These are phyloP conservation scores for Tetanocera ferruginea DNA, from an alignment of 2,888 invertebrate genomes.

Conservation along the genomic window DNA sequence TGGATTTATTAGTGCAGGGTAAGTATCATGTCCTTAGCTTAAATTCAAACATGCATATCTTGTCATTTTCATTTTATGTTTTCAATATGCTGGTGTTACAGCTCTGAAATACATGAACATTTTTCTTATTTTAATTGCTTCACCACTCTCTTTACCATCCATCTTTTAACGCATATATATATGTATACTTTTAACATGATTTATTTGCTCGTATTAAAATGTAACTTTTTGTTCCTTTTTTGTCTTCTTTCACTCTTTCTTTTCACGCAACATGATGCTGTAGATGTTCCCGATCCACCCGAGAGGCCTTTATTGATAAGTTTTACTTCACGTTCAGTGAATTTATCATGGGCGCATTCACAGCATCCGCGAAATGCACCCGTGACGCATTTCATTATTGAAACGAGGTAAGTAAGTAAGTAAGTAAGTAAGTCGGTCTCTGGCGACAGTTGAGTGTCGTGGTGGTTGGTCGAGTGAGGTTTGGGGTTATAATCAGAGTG, in stretches of 20 bases:
- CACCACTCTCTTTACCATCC: neutral
- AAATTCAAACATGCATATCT: neutral
- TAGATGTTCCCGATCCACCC: slow-evolving; percentile 80
- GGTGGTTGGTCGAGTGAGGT: neutral
- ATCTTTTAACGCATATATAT: neutral
- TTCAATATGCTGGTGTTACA: too few relatives aligned
- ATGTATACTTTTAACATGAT: slow-evolving; percentile 47
- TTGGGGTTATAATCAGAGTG: too few relatives aligned
- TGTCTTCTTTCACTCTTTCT: neutral
- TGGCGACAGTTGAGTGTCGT: neutral
- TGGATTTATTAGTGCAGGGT: slow-evolving; percentile 79
- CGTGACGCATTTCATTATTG: slow-evolving; percentile 80
- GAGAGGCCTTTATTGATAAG: slow-evolving; percentile 79
- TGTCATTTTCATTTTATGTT: too few relatives aligned
- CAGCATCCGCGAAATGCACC: slow-evolving; percentile 78
- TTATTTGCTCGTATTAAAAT: slow-evolving; percentile 41
- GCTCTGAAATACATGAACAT: neutral
- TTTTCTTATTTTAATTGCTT: neutral
- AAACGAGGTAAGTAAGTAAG: slow-evolving; percentile 76
- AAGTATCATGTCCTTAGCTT: slow-evolving; percentile 58
- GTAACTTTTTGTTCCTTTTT: slow-evolving; percentile 22
- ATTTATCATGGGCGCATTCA: slow-evolving; percentile 82
- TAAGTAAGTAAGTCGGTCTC: neutral
- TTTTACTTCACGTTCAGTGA: slow-evolving; percentile 81
- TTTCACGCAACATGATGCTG: neutral